Base-by-base conservation (phyloP, 2,888 invertebrate species). In the Ptilodon capucinus region DNA sequence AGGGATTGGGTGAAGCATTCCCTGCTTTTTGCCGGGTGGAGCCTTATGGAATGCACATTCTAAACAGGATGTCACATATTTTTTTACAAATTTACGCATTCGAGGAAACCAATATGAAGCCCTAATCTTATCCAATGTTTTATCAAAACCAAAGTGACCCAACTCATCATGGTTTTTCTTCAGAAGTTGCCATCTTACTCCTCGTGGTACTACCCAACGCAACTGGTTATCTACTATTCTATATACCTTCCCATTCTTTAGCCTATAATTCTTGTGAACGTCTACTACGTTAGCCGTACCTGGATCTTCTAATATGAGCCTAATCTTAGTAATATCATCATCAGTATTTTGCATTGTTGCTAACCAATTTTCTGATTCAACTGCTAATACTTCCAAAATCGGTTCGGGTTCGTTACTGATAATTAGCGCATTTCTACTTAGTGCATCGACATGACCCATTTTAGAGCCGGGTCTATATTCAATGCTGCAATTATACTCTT, bases 401-500 rank as follows among this genome's bases (percentile, higher is more conserved):
- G 28, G 30, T 5, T 18, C 32, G 2, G 9, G 5, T 13, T 16
- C n/a, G 5, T 18, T 25, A 11, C 4, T n/a, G 11, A 18, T 2
- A 2, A 4, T 32, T 6, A 41, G 14, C 4, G 41, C 28, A 9
- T 11, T 17, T 7, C 41, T 16, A 41, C 41, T 41, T 11, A 41
- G 30, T 2, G 61, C 56, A 25, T 58, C 57, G 1, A 61, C 61
- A 23, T 61, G 58, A 1, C 46, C 19, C 57, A 61, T 58, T 0
- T 28, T 35, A 35, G 40, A n/a, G 47, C 57, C 58, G 4, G 58
- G 44, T 21, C 52, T 46, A 46, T 63, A 53, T 38, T 54, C 41
- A 23, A 48, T 69, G 42, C 43, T 45, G 42, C 30, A 68, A 51
- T 50, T 55, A 30, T 59, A 56, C 46, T 72, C 53, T 28, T 65